Evolutionary conservation across 2,888 invertebrate genomes (phyloP), one percentile per base, ranked within the genome.

Genomic region (Drosophila algonquin): DNA sequence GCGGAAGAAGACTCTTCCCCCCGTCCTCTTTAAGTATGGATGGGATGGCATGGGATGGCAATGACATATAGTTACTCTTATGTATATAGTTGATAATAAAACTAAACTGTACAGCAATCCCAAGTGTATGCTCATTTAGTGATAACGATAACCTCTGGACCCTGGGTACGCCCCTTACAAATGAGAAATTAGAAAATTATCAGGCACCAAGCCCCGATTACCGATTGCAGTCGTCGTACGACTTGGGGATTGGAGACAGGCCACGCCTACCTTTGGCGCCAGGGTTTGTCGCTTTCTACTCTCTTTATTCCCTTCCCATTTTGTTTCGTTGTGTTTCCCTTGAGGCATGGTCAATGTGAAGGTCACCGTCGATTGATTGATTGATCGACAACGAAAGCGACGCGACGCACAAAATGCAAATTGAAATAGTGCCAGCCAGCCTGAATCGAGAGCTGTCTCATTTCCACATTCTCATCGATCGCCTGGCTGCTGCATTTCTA

Each of bases 191-290:
- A 21, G 24, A 21, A 9, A 48, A 18, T 21, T 52, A 75, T 55
- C 76, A 62, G 48, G 54, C 63, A 46, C 7, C 40, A 40, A 40
- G 40, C 40, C n/a, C n/a, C 40, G 40, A 40, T 12, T 32, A 18
- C n/a, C 40, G 40, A 40, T 12, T 32, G 18, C 45, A 50, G 16
- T 21, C 54, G 16, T 21, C 54, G 18, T 27, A 16, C 46, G 54
- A 40, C 53, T 52, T 52, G 54, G 30, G 44, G 44, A 48, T 18
- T 48, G 50, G 69, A 24, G 67, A 45, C 64, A 63, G 62, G 61
- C 74, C 83, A 84, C 89, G 82, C 89, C 83, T 57, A 55, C 80
- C 47, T 35, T 21, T 79, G 87, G 89, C 87, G 81, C 88, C 82
- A 76, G 53, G 27, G 27, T 65, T 65, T 30, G 46, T 18, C 32